Percentiles rank a stretch among this genome's conserved stretches.
Conservation (phyloP, 2,113 vertebrate species). For the Casuarius casuarius region DNA sequence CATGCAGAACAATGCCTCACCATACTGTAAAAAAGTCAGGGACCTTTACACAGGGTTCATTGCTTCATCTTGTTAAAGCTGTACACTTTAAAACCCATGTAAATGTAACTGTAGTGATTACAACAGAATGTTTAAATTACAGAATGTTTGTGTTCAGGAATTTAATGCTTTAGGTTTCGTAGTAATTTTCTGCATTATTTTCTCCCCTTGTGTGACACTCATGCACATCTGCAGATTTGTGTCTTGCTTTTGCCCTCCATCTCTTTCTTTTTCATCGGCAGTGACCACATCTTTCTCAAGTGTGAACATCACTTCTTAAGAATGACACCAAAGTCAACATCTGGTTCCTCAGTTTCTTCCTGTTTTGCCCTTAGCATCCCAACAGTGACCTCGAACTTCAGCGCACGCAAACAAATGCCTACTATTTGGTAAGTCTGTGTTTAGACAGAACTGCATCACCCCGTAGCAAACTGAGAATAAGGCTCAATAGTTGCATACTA, state of each 20-base stretch:
- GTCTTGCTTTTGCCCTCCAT: neutral
- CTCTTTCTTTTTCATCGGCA: neutral
- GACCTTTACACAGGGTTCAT: neutral
- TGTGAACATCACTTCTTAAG: neutral
- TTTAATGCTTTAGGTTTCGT: neutral
- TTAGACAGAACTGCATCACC: neutral
- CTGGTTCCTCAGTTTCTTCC: conserved; percentile 22
- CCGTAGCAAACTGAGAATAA: neutral
- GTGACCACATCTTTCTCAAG: neutral
- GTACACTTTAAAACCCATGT: neutral
- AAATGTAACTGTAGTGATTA: neutral
- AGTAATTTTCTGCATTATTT: neutral
- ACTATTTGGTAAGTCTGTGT: neutral
- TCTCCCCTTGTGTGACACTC: neutral
- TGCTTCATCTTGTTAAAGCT: neutral
- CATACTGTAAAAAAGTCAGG: neutral
- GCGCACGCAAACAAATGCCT: neutral
- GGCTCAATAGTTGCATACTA: neutral
- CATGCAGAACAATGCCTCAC: neutral
- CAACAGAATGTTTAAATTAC: neutral
- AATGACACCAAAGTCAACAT: neutral
- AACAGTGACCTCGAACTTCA: neutral
- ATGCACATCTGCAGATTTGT: neutral
- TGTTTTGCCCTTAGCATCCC: neutral
- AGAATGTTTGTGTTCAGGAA: neutral